Evolutionary conservation across 2,888 invertebrate species (phyloP).

Genomic region (Pristionchus exspectatus): DNA sequence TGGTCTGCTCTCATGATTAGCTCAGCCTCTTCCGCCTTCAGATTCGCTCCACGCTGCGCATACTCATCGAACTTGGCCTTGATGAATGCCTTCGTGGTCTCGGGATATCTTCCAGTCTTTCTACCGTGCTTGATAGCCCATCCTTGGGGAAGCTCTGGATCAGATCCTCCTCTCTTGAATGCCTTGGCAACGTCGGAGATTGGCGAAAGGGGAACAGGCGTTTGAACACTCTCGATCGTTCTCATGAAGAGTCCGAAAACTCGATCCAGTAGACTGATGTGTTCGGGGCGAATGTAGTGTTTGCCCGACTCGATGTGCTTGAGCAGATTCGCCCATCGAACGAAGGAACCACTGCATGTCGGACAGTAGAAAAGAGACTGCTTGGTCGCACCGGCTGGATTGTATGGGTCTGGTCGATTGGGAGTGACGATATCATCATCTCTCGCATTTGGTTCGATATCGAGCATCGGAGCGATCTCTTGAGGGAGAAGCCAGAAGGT

Average conservation of each 20-base stretch:
- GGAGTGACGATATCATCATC: neutral
- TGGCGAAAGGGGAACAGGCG: neutral
- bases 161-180: neutral
- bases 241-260: neutral
- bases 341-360: too few species aligned
- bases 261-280: neutral
- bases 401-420: neutral
- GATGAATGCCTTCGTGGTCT: too few species aligned
- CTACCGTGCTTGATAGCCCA: neutral
- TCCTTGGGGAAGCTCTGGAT: neutral
- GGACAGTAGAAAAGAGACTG: too few species aligned
- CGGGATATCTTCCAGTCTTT: too few species aligned
- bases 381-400: neutral
- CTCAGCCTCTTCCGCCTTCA: neutral
- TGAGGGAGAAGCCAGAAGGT: neutral
- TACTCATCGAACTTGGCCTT: too few species aligned
- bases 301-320: too few species aligned
- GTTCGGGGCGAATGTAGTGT: too few species aligned
- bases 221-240: neutral
- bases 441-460: neutral
- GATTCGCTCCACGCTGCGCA: too few species aligned
- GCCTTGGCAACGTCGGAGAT: neutral
- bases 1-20: neutral
- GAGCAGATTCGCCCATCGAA: too few species aligned
- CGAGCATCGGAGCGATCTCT: neutral